Evolutionary conservation across 2,888 invertebrate species (phyloP).

Genomic region (Nineta flava): DNA sequence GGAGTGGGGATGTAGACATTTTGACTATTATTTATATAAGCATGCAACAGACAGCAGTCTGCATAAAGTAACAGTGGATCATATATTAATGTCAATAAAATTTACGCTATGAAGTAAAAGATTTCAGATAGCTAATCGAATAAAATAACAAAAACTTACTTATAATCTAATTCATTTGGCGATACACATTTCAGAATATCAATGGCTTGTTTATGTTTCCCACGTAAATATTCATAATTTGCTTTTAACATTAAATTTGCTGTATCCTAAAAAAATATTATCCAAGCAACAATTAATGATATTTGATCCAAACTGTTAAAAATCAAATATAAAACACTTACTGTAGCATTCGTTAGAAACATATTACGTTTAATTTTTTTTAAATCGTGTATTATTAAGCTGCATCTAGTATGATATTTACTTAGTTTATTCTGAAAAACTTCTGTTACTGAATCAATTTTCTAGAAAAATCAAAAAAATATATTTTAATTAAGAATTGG

Average conservation of each 20-base stretch:
- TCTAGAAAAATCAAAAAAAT: conserved; percentile 16
- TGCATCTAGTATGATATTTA: conserved; percentile 43
- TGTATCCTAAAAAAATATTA: conserved; percentile 26
- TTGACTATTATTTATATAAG: too few relatives aligned
- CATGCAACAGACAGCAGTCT: too few relatives aligned
- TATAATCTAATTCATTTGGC: conserved; percentile 28
- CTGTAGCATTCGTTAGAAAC: conserved; percentile 28
- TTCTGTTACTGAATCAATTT: conserved; percentile 28
- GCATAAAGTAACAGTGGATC: too few relatives aligned
- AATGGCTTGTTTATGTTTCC: conserved; percentile 43
- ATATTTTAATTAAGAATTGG: background rate
- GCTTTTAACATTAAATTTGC: conserved; percentile 41
- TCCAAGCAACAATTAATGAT: conserved; percentile 4
- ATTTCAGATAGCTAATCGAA: too few relatives aligned
- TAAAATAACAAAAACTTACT: conserved; percentile 28
- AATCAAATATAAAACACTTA: conserved; percentile 17
- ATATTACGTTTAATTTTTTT: conserved; percentile 31
- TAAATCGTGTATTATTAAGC: conserved; percentile 36
- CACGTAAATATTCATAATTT: conserved; percentile 45
- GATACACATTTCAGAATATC: conserved; percentile 36
- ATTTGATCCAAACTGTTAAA: background rate
- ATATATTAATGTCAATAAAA: too few relatives aligned
- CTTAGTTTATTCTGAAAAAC: conserved; percentile 34
- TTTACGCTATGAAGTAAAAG: too few relatives aligned
- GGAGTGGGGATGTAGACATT: too few relatives aligned